Percentiles rank a stretch among this genome's conserved stretches.
Evolutionary conservation across 2,888 invertebrate species (phyloP).

Genomic region (Mantis religiosa): DNA sequence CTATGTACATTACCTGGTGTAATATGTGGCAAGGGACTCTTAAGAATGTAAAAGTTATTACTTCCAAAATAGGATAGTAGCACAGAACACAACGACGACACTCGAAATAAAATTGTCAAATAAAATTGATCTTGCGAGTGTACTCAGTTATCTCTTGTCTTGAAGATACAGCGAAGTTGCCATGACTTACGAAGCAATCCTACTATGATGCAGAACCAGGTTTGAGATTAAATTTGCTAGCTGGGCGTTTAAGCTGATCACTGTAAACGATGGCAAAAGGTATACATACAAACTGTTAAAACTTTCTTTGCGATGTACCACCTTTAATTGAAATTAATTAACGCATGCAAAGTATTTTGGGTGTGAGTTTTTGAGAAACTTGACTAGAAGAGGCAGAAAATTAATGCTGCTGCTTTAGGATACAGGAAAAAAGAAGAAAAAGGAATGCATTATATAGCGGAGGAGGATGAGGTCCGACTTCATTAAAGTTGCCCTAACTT

Average conservation of each 20-base stretch:
- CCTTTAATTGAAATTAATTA: slow-evolving; percentile 22
- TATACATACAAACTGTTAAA: neutral
- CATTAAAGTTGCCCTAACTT: neutral
- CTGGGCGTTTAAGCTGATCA: neutral
- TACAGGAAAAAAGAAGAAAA: neutral
- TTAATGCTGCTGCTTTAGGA: neutral
- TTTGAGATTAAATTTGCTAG: neutral
- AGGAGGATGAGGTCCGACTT: neutral
- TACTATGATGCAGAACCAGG: neutral
- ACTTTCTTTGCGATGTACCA: neutral
- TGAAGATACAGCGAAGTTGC: too few species aligned
- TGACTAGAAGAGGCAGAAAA: neutral
- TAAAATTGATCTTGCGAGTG: too few species aligned
- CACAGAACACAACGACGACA: too few species aligned
- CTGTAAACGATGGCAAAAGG: neutral
- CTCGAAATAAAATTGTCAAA: too few species aligned
- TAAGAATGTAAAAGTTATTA: too few species aligned
- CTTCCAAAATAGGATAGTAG: too few species aligned
- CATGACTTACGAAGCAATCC: too few species aligned
- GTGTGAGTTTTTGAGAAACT: neutral
- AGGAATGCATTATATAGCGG: neutral
- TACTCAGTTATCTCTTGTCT: too few species aligned
- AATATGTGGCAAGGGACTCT: too few species aligned
- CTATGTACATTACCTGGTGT: too few species aligned
- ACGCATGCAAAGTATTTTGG: slow-evolving; percentile 14